Evolutionary conservation across 1,140 invertebrate species (phyloP).

Genomic region (Anoplophora glabripennis): DNA sequence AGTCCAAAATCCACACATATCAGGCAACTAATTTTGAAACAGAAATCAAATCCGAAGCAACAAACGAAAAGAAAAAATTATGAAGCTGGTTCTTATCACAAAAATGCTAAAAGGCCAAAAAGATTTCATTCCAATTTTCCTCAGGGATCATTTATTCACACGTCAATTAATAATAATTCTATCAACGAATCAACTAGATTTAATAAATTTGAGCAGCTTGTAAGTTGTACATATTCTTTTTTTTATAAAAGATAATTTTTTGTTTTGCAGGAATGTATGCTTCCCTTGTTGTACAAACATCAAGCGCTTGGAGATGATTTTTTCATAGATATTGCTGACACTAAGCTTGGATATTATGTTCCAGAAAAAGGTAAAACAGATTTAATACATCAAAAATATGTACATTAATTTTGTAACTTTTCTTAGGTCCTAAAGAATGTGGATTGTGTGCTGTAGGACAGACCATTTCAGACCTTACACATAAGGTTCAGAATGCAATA

Average conservation of each 20-base stretch:
- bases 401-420: neutral
- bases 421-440: conserved; percentile 27
- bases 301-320: conserved; percentile 37
- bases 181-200: conserved; percentile 18
- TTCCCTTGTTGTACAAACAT: conserved; percentile 35
- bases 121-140: conserved; percentile 21
- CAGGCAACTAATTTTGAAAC: conserved; percentile 28
- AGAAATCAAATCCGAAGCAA: conserved; percentile 13
- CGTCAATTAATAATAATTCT: conserved; percentile 21
- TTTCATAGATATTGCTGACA: conserved; percentile 36
- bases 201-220: conserved; percentile 30
- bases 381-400: neutral
- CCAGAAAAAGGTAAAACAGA: conserved; percentile 25
- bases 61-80: conserved; percentile 9
- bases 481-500: conserved; percentile 23
- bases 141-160: conserved; percentile 26
- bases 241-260: neutral
- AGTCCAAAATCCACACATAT: conserved; percentile 31
- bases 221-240: conserved; percentile 10
- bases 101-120: conserved; percentile 12
- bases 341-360: conserved; percentile 35
- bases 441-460: conserved; percentile 25
- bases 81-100: neutral
- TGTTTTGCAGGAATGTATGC: conserved; percentile 30
- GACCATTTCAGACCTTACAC: conserved; percentile 28